These are phyloP conservation scores for Harpalus rubripes DNA, from an alignment of 2,888 invertebrate genomes.

Conservation along the genomic window DNA sequence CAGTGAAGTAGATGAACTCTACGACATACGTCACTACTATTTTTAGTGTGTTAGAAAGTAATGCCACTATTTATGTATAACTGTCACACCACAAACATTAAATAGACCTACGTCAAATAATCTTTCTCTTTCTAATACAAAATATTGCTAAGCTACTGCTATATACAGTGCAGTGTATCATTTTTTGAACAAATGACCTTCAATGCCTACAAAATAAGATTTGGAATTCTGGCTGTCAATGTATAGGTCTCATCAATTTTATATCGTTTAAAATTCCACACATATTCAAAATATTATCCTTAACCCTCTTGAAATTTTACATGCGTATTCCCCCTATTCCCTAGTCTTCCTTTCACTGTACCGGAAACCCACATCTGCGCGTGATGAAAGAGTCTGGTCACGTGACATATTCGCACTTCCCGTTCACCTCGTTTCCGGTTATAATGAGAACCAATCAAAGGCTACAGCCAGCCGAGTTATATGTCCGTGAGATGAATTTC, in stretches of 20 bases:
- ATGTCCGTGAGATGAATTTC: constrained; percentile 56
- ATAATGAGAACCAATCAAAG: constrained; percentile 73
- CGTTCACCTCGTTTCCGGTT: constrained; percentile 72
- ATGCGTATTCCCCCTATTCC: background rate
- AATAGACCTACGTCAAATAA: too few species aligned
- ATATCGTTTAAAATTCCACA: constrained; percentile 16
- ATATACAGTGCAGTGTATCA: too few species aligned
- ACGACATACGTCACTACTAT: too few species aligned
- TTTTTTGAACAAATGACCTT: too few species aligned
- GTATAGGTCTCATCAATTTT: background rate
- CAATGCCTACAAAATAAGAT: background rate
- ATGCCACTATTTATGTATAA: too few species aligned
- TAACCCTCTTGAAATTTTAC: constrained; percentile 24
- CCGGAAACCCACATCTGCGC: constrained; percentile 40
- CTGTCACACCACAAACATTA: too few species aligned
- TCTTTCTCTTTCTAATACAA: too few species aligned
- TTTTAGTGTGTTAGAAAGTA: too few species aligned
- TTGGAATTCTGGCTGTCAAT: background rate
- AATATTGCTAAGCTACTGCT: too few species aligned
- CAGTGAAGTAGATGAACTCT: too few species aligned
- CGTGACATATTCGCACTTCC: constrained; percentile 69
- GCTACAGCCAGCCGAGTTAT: constrained; percentile 69
- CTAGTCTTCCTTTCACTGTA: background rate
- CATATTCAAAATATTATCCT: constrained; percentile 41
- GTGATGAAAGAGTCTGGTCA: constrained; percentile 58